A percentile compares a stretch with the other conserved stretches of the same genome.
Conservation (phyloP, 2,888 invertebrate genomes). For the Chydorus sphaericus region DNA sequence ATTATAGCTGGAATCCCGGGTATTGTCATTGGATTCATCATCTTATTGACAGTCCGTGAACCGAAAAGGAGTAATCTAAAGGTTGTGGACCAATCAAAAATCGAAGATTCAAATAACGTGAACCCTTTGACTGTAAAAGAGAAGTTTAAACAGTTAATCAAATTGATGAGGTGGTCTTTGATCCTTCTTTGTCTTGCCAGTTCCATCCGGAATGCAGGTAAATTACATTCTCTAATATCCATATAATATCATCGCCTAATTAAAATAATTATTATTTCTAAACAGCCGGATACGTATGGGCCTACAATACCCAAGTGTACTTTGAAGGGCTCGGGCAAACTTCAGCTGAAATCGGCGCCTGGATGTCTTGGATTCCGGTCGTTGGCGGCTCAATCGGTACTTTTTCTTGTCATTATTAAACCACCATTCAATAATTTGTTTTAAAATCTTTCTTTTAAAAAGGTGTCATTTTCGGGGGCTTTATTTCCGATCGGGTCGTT, state of each 20-base stretch:
- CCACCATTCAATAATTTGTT: background rate
- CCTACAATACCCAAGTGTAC: slow-evolving; percentile 30
- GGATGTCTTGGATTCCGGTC: slow-evolving; percentile 30
- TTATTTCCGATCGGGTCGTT: slow-evolving; percentile 21
- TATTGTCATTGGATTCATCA: slow-evolving; percentile 25
- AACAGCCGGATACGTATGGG: slow-evolving; percentile 31
- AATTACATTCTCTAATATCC: background rate
- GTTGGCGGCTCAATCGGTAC: slow-evolving; percentile 29
- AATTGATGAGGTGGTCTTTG: slow-evolving; percentile 26
- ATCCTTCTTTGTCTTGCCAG: slow-evolving; percentile 28
- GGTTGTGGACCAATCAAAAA: slow-evolving; percentile 4
- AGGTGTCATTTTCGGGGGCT: slow-evolving; percentile 21
- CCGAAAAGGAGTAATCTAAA: slow-evolving; percentile 21
- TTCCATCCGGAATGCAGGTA: slow-evolving; percentile 29
- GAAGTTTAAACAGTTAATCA: slow-evolving; percentile 14
- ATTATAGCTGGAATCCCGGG: slow-evolving; percentile 30
- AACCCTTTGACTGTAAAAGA: background rate
- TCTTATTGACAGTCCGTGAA: slow-evolving; percentile 28
- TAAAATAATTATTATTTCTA: slow-evolving; percentile 1
- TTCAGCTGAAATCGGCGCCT: slow-evolving; percentile 26
- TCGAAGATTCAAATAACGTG: background rate
- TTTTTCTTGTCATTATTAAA: background rate
- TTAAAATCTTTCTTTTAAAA: background rate
- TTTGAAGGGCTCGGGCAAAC: slow-evolving; percentile 26
- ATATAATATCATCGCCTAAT: background rate